phyloP scores from a whole-genome alignment of 2,113 vertebrate genomes.

The Vicugna pacos region DNA sequence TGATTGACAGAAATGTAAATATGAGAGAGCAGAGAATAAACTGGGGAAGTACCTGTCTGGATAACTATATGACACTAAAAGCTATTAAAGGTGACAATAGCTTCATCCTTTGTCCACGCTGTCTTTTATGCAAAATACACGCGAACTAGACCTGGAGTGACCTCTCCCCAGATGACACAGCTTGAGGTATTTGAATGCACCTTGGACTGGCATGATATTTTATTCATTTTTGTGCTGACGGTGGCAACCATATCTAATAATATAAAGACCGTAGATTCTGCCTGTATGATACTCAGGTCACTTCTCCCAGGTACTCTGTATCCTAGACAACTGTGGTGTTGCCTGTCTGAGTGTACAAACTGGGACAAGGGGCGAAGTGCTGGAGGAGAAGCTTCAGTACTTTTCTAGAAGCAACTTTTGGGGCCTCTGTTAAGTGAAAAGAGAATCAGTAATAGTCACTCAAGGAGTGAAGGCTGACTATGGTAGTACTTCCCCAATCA shows the following conservation, averaged over 20 bases:
- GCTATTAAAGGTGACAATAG: conserved; percentile 69
- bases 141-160: conserved; percentile 12
- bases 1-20: conserved; percentile 75
- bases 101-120: conserved; percentile 43
- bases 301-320: neutral
- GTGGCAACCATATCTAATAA: neutral
- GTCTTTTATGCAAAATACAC: conserved; percentile 67
- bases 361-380: neutral
- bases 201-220: conserved; percentile 10
- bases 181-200: neutral
- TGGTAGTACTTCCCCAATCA: neutral
- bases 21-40: conserved; percentile 38
- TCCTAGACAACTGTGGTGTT: neutral
- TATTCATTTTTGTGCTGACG: conserved; percentile 20
- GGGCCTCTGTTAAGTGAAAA: neutral
- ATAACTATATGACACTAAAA: conserved; percentile 65
- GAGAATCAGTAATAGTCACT: neutral
- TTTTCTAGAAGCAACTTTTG: neutral
- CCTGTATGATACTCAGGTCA: neutral
- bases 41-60: conserved; percentile 31
- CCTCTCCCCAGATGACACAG: neutral
- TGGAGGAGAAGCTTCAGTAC: neutral
- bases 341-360: neutral
- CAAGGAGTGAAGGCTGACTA: neutral
- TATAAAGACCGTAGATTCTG: neutral